These are phyloP conservation scores for Calyptomena viridis DNA, from an alignment of 2,113 vertebrate species.

Conservation along the genomic window DNA sequence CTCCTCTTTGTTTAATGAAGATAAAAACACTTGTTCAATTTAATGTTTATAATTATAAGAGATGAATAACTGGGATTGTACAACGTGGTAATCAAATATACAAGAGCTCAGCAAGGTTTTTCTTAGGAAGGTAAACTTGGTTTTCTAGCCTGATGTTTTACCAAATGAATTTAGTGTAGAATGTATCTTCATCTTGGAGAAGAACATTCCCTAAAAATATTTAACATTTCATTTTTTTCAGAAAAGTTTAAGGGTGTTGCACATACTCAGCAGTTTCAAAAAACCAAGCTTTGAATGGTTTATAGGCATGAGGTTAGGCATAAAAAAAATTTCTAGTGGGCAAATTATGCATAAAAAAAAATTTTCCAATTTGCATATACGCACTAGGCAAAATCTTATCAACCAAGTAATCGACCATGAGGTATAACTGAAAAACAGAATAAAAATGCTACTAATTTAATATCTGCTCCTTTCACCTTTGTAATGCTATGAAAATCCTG, in stretches of 20 bases:
- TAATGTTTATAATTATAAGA: not conserved
- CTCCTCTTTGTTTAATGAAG: not conserved
- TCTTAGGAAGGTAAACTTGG: not conserved
- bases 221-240: not conserved
- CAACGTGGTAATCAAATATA: rapidly evolving
- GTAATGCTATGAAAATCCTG: not conserved
- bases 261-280: not conserved
- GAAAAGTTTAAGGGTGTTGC: not conserved
- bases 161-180: not conserved
- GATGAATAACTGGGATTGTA: not conserved
- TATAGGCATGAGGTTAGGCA: not conserved
- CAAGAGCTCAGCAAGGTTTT: not conserved
- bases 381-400: not conserved
- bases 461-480: not conserved
- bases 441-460: not conserved
- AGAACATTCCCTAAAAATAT: not conserved
- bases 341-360: not conserved
- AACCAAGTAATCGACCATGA: not conserved
- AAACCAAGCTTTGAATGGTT: not conserved
- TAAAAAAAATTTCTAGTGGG: not conserved
- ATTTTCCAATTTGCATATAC: not conserved
- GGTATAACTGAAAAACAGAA: not conserved
- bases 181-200: not conserved
- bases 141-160: not conserved
- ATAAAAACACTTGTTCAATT: not conserved